Conservation (phyloP, 2,113 vertebrate genomes). For the Nibea coibor region DNA sequence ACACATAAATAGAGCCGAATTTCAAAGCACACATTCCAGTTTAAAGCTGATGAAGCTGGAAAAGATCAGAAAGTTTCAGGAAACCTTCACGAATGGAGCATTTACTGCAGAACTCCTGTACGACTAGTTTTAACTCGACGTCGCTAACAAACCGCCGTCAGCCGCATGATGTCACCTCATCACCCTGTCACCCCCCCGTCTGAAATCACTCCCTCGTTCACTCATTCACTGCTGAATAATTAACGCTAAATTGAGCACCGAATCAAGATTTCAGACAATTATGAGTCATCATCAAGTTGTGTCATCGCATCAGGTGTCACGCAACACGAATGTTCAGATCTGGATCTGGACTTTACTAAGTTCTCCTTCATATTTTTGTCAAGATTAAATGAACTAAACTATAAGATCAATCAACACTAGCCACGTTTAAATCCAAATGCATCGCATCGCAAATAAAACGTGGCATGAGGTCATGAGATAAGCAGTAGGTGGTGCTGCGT, state of each 20-base stretch:
- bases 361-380: neutral
- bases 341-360: neutral
- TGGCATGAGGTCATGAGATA: too few species aligned
- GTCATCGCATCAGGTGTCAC: neutral
- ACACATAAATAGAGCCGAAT: neutral
- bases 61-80: neutral
- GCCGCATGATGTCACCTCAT: neutral
- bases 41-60: too few species aligned
- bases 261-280: neutral
- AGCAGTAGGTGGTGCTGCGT: too few species aligned
- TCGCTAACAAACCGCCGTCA: neutral
- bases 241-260: neutral
- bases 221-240: slow-evolving; percentile 31
- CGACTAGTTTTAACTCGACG: neutral
- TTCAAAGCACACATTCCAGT: neutral
- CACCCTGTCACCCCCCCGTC: neutral
- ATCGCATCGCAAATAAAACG: too few species aligned
- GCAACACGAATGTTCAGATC: too few species aligned
- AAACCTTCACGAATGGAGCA: neutral
- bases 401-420: neutral
- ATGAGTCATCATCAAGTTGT: slow-evolving; percentile 15
- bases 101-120: neutral
- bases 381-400: neutral
- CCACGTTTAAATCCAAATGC: too few species aligned
- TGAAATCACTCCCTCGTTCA: neutral